Evolutionary conservation across 2,113 vertebrate species (phyloP).

Genomic region (Sorex araneus): DNA sequence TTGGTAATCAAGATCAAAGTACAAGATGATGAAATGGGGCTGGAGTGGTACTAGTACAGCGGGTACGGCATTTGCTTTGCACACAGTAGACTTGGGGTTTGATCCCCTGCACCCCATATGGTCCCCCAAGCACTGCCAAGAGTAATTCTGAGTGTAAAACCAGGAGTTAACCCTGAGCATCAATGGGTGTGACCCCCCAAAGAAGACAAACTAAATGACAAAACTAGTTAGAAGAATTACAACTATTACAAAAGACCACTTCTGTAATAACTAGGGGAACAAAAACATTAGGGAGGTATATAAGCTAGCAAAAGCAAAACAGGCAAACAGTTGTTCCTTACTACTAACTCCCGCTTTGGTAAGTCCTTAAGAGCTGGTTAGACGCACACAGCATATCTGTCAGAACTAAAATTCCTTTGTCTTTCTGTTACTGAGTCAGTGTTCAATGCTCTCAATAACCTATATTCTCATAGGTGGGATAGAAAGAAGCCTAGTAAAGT

Average conservation of each 20-base stretch:
- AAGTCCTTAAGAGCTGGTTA: neutral
- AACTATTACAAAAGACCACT: slow-evolving; percentile 44
- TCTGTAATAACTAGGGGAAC: neutral
- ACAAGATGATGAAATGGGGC: neutral
- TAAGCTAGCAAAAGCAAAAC: slow-evolving; percentile 21
- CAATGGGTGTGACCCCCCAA: too few species aligned
- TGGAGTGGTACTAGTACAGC: too few species aligned
- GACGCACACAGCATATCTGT: neutral
- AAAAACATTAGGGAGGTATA: slow-evolving; percentile 17
- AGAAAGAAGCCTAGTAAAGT: too few species aligned
- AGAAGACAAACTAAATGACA: too few species aligned
- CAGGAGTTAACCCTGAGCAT: too few species aligned
- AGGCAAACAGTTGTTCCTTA: neutral
- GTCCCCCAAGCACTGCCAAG: too few species aligned
- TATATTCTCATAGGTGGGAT: too few species aligned
- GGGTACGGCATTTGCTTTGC: too few species aligned
- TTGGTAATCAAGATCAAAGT: slow-evolving; percentile 31
- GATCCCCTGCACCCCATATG: too few species aligned
- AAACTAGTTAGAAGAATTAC: neutral
- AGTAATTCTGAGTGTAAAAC: too few species aligned
- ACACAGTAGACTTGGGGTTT: too few species aligned
- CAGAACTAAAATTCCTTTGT: slow-evolving; percentile 32
- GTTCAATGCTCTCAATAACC: slow-evolving; percentile 34
- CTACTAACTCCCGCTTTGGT: neutral
- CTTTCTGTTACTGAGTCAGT: slow-evolving; percentile 32